Conservation (phyloP, 2,113 vertebrate species). For the Misgurnus anguillicaudatus region DNA sequence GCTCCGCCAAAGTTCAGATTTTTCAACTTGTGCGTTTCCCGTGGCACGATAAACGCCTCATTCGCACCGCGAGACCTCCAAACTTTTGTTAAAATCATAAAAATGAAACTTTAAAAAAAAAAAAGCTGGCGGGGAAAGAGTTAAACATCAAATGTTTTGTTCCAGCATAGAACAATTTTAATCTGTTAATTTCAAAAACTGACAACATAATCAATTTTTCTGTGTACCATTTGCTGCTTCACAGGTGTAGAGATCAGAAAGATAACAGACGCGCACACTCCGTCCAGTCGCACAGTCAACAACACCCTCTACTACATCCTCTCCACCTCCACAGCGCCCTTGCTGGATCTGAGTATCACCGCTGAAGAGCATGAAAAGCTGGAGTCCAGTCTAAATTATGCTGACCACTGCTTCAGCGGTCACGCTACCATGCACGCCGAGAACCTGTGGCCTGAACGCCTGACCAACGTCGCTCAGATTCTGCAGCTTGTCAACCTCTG, state of each 20-base stretch:
- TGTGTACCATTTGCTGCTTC: constrained; percentile 26
- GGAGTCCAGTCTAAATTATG: constrained; percentile 88
- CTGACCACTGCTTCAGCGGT: constrained; percentile 96
- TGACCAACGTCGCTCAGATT: constrained; percentile 80
- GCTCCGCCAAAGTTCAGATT: no score
- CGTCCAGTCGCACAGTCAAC: constrained; percentile 90
- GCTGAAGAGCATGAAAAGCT: constrained; percentile 80
- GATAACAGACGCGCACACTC: constrained; percentile 90
- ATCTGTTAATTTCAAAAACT: background rate
- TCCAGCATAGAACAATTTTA: no score
- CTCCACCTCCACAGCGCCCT: constrained; percentile 81
- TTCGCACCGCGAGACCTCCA: no score
- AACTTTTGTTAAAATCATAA: no score
- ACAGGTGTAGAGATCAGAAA: constrained; percentile 92
- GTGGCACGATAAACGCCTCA: no score
- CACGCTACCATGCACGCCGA: constrained; percentile 95
- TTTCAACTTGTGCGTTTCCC: no score
- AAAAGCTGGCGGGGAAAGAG: no score
- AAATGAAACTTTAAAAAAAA: no score
- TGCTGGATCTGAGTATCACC: constrained; percentile 77
- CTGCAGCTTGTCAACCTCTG: constrained; percentile 92
- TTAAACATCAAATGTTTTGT: no score
- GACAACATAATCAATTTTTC: background rate
- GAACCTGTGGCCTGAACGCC: constrained; percentile 89
- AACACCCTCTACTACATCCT: constrained; percentile 93